A percentile compares a stretch with the other conserved stretches of the same genome.
These are phyloP conservation scores for Myiozetetes cayanensis DNA, from an alignment of 2,113 vertebrate species.

Conservation along the genomic window DNA sequence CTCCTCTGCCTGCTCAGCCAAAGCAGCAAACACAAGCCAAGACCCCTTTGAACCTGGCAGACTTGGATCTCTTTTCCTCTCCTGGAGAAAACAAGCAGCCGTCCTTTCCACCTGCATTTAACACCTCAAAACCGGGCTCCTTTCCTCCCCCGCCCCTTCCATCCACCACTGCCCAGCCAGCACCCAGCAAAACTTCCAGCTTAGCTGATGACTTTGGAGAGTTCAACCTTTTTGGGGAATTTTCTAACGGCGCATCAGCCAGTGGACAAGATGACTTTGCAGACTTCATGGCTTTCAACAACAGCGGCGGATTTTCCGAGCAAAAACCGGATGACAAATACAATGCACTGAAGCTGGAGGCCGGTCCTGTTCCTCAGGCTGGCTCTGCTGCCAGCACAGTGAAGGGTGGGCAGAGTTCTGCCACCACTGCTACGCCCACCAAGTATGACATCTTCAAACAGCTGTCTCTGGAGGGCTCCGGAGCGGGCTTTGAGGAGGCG, in stretches of 20 bases:
- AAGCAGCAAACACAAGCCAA: constrained; percentile 84
- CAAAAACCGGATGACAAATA: constrained; percentile 69
- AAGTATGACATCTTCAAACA: constrained; percentile 93
- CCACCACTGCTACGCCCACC: constrained; percentile 39
- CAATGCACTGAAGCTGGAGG: constrained; percentile 62
- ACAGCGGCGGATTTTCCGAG: constrained; percentile 74
- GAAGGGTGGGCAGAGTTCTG: constrained; percentile 68
- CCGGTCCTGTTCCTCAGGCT: constrained; percentile 36
- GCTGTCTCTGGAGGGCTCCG: constrained; percentile 85
- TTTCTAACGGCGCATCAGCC: constrained; percentile 70
- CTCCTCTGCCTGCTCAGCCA: constrained; percentile 78
- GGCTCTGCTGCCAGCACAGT: background rate
- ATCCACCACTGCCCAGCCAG: constrained; percentile 45
- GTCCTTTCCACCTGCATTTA: constrained; percentile 64
- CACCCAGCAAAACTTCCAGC: constrained; percentile 69
- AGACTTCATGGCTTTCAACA: constrained; percentile 95
- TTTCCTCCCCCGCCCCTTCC: constrained; percentile 37
- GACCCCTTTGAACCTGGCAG: constrained; percentile 87
- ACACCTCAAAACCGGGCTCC: constrained; percentile 46
- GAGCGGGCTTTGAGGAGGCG: constrained; percentile 77
- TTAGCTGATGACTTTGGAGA: constrained; percentile 90
- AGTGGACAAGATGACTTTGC: constrained; percentile 91
- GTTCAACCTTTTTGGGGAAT: constrained; percentile 90
- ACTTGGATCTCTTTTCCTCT: constrained; percentile 90
- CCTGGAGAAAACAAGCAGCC: constrained; percentile 65